Evolutionary conservation across 1,140 invertebrate species (phyloP).

Genomic region (Teleopsis dalmanni): DNA sequence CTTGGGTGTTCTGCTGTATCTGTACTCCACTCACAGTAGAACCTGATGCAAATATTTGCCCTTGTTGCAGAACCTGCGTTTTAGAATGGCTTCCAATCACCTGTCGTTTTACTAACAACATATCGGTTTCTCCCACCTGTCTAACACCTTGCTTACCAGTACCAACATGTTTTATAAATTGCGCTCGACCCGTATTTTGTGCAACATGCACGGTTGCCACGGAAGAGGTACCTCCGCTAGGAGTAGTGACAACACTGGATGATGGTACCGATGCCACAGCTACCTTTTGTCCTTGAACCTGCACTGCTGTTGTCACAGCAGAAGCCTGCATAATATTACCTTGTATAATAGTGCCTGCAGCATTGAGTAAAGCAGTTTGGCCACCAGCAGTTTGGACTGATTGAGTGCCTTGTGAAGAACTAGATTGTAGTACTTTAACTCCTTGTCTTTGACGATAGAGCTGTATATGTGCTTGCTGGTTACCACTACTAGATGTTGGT

Average conservation of each 20-base stretch:
- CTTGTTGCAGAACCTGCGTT: slow-evolving; percentile 46
- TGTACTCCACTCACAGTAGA: slow-evolving; percentile 12
- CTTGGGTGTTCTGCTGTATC: slow-evolving; percentile 26
- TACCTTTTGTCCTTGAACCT: slow-evolving; percentile 38
- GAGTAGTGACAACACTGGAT: slow-evolving; percentile 13
- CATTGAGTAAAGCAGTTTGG: slow-evolving; percentile 19
- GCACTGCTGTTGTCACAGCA: slow-evolving; percentile 3
- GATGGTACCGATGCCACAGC: slow-evolving; percentile 34
- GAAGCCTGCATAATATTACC: slow-evolving; percentile 23
- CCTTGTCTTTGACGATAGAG: slow-evolving; percentile 48
- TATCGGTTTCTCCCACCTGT: slow-evolving; percentile 51
- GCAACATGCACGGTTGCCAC: slow-evolving; percentile 29
- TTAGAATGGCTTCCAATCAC: slow-evolving; percentile 44
- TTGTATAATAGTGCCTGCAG: slow-evolving; percentile 26
- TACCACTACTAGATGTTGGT: slow-evolving; percentile 45
- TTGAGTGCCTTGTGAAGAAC: slow-evolving; percentile 20
- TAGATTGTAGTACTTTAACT: slow-evolving; percentile 40
- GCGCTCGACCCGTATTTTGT: slow-evolving; percentile 26
- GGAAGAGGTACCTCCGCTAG: slow-evolving; percentile 25
- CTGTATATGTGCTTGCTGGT: slow-evolving; percentile 42
- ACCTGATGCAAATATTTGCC: slow-evolving; percentile 20
- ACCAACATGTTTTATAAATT: slow-evolving; percentile 43
- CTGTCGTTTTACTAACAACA: slow-evolving; percentile 63
- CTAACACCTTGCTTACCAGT: slow-evolving; percentile 47
- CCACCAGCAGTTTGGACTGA: slow-evolving; percentile 31